Base-by-base conservation (phyloP, 2,888 invertebrate species). In the Campoletis raptor region DNA sequence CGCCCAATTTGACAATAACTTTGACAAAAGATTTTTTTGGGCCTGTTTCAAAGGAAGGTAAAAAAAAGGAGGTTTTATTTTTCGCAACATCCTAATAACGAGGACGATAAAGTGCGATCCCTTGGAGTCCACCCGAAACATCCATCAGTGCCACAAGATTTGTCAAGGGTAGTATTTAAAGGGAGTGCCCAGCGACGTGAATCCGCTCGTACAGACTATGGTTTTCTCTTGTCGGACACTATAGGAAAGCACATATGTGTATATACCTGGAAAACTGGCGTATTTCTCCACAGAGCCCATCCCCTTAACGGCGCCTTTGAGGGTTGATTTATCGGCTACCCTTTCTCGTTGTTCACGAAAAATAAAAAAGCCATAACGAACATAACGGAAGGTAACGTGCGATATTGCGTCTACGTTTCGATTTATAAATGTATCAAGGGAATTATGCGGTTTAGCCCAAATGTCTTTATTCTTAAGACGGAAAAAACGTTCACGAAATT, bases 71-170 rank as follows among this genome's bases (percentile, higher is more conserved):
- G 1, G 10, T 9, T 48, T 54, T 57, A 15, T 42, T 42, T 73
- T 74, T 24, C 74, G 52, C 57, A 57, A 15, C 40, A 18, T 40
- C 42, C 40, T 40, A 40, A 40, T 42, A 37, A 74, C 15, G 57
- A 40, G 24, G 12, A 52, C 36, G 37, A 73, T 36, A 37, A 54
- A 57, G 24, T 42, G 2, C 8, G 37, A 54, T 40, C 57, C 57
- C 57, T 74, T 61, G 42, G 42, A 57, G 57, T 74, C 40, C 57
- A 37, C n/a, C 21, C 37, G 15, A 61, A 61, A 42, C 24, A 73
- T 45, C 81, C 81, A 86, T 78, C 81, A 78, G 73, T 45, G 80
- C 64, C 72, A 37, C 52, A 52, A 78, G 67, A 40, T 86, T 69
- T 78, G 76, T 69, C 30, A 81, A 69, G 77, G 54, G 61, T 24